Evolutionary conservation across 64 coral and sea anemone genomes (phyloP), one percentile per base, ranked within the genome.

Genomic region (Porites australiensis): DNA sequence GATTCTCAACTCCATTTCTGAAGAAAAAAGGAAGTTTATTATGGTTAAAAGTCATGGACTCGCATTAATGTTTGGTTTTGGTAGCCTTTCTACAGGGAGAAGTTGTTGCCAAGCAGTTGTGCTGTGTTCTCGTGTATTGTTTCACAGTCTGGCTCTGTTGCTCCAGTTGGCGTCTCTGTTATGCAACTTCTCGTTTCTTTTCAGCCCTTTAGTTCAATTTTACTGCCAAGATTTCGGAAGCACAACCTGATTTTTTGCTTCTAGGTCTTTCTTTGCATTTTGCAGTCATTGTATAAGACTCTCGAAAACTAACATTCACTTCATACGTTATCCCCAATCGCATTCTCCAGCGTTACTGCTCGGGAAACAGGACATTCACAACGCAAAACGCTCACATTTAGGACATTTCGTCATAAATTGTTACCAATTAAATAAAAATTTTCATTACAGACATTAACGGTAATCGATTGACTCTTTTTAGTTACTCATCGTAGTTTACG

Each of bases 1-100:
- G 22, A 8, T n/a, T 22, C 13, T 48, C 6, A 64, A 44, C 79
- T 82, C 59, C 79, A 82, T 82, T 64, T 63, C 79, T 64, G 79
- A 16, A 48, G 14, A 82, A 63, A 18, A 13, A 82, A 48, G 48
- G 58, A 3, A 47, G 15, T 46, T 18, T 13, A 0, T 2, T 5
- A 13, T 14, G 12, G 27, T 37, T 37, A 37, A 37, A 37, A 37
- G 27, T 37, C 13, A 73, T 9, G 44, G 13, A 8, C 4, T 46
- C 9, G 2, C 22, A 73, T 12, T 0, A 73, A 46, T 73, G 8
- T 46, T 73, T 46, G 43, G 8, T 73, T 23, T n/a, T 20, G 9
- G 2, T 13, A 57, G 27, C 27, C 0, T 37, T 37, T 37, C 27
- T 79, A 27, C 12, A 14, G 11, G 19, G n/a, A 23, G 14, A 79